Conservation (phyloP, 64 coral and sea anemone genomes). For the Hydrozoanthus tunicans region DNA sequence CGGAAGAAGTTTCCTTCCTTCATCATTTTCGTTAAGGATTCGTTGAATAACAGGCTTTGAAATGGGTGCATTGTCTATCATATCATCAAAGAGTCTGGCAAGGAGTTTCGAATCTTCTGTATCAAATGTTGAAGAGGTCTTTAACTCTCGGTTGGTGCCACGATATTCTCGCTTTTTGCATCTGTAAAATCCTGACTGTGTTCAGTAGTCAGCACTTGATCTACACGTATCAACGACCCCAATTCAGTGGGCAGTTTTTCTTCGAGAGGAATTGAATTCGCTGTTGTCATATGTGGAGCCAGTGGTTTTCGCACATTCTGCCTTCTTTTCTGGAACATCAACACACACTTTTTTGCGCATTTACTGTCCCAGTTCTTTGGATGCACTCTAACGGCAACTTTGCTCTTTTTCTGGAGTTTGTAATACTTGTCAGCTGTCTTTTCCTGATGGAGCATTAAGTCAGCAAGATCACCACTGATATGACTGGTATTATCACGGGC, state of each 20-base stretch:
- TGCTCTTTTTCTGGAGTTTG: neutral
- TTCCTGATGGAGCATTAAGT: neutral
- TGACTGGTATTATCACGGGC: neutral
- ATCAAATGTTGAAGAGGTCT: constrained; percentile 4
- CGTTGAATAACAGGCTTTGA: neutral
- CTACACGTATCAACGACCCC: neutral
- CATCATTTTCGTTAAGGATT: neutral
- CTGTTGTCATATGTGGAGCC: neutral
- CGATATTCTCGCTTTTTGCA: neutral
- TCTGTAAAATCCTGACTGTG: neutral
- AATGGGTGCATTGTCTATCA: constrained; percentile 3
- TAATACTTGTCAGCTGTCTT: constrained; percentile 23
- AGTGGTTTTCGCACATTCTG: neutral
- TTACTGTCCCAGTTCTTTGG: constrained; percentile 25
- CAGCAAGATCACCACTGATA: constrained; percentile 1
- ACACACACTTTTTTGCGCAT: neutral
- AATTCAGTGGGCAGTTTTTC: neutral
- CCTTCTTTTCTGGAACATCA: neutral
- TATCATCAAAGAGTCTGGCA: neutral
- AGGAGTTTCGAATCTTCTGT: constrained; percentile 26
- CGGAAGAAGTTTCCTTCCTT: constrained; percentile 1
- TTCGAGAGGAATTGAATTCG: neutral
- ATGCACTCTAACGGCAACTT: constrained; percentile 20
- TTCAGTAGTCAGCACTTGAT: neutral
- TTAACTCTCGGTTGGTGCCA: constrained; percentile 23